Percentiles rank a stretch among this genome's conserved stretches.
Conservation (phyloP, 2,888 invertebrate species). For the Eudemis profundana region DNA sequence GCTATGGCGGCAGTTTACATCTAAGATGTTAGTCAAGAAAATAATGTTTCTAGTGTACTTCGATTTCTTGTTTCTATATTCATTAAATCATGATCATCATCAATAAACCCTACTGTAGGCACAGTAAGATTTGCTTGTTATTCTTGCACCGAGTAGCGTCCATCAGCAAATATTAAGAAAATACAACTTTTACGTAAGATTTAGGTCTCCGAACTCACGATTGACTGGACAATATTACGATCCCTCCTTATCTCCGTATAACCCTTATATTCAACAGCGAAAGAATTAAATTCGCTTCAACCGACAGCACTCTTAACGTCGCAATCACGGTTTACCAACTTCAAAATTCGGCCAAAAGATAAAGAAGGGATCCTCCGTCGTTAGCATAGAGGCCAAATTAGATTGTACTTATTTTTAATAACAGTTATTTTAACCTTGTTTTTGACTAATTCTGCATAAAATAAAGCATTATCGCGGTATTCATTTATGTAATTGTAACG, state of each 20-base stretch:
- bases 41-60: too few relatives aligned
- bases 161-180: neutral
- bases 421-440: neutral
- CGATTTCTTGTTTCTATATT: too few relatives aligned
- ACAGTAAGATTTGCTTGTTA: too few relatives aligned
- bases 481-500: constrained; percentile 27
- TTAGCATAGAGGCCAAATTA: neutral
- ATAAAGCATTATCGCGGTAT: constrained; percentile 12
- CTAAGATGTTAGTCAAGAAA: too few relatives aligned
- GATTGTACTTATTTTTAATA: neutral
- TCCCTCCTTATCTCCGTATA: neutral
- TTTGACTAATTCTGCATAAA: constrained; percentile 13
- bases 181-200: constrained; percentile 13
- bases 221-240: neutral
- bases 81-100: too few relatives aligned
- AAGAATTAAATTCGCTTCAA: neutral
- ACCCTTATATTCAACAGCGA: neutral
- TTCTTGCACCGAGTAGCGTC: neutral
- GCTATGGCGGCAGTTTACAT: too few relatives aligned
- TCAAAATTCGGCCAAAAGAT: neutral
- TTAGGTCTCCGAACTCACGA: constrained; percentile 31
- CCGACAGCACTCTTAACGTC: neutral
- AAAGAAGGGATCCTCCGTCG: neutral
- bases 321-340: constrained; percentile 1
- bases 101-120: too few relatives aligned